Evolutionary conservation across 2,113 vertebrate species (phyloP).

Genomic region (Herpetotheres cachinnans): DNA sequence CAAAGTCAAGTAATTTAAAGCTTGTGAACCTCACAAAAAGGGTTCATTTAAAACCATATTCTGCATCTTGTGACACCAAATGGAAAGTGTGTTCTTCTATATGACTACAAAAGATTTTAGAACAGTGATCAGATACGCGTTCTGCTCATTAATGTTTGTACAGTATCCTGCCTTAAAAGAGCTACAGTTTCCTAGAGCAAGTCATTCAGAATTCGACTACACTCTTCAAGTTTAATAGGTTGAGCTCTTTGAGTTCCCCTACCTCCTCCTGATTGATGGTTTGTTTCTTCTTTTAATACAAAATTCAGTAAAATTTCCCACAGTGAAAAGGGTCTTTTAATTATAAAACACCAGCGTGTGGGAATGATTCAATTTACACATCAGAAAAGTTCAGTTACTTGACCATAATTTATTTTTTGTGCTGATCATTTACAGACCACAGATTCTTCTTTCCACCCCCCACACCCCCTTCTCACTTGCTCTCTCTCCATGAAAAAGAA

Average conservation of each 20-base stretch:
- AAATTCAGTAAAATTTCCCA: constrained; percentile 65
- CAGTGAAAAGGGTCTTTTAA: constrained; percentile 67
- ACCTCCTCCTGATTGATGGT: constrained; percentile 56
- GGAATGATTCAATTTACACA: constrained; percentile 65
- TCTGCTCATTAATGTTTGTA: constrained; percentile 48
- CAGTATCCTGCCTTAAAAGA: constrained; percentile 43
- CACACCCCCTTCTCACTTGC: background rate
- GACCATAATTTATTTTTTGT: constrained; percentile 61
- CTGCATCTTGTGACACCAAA: constrained; percentile 54
- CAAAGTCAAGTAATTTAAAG: constrained; percentile 53
- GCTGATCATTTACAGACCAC: constrained; percentile 52
- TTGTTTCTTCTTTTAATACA: constrained; percentile 67
- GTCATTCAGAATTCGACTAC: constrained; percentile 34
- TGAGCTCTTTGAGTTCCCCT: constrained; percentile 54
- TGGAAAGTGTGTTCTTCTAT: constrained; percentile 58
- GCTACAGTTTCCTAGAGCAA: constrained; percentile 45
- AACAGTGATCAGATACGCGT: constrained; percentile 23
- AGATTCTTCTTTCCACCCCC: background rate
- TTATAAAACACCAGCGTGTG: constrained; percentile 60
- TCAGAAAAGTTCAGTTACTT: constrained; percentile 58
- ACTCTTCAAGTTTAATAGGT: constrained; percentile 52
- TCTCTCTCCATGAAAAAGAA: background rate
- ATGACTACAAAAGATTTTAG: constrained; percentile 58
- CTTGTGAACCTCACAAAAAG: constrained; percentile 55
- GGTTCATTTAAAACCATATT: constrained; percentile 58